These are phyloP conservation scores for Pica pica DNA, from an alignment of 2,113 vertebrate species.

Conservation along the genomic window DNA sequence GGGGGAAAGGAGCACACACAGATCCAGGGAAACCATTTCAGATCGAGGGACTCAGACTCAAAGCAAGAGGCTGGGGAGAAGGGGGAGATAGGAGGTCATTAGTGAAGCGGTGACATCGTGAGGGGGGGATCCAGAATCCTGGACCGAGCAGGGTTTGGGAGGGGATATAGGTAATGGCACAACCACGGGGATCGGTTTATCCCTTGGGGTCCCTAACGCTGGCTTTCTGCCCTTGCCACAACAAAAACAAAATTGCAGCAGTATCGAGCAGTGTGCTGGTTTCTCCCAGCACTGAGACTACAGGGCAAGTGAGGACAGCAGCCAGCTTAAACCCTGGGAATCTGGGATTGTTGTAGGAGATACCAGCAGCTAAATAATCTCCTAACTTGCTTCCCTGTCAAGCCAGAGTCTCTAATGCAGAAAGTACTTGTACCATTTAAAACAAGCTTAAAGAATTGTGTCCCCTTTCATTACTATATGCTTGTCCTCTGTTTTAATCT, in stretches of 20 bases:
- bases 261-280: neutral
- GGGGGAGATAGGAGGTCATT: neutral
- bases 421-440: neutral
- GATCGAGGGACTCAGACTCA: fast-evolving
- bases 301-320: constrained; percentile 32
- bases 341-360: neutral
- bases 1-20: fast-evolving
- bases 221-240: neutral
- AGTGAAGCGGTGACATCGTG: neutral
- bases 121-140: fast-evolving
- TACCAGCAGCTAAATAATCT: neutral
- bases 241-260: neutral
- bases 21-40: neutral
- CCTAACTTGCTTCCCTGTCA: neutral
- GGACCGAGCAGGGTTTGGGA: neutral
- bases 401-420: neutral
- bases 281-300: neutral
- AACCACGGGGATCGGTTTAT: neutral
- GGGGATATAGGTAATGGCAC: neutral
- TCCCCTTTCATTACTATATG: neutral
- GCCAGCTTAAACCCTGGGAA: neutral
- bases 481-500: neutral
- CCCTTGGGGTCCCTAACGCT: neutral
- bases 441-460: neutral
- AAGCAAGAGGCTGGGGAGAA: neutral